These are phyloP conservation scores for Lordiphosa stackelbergi DNA, from an alignment of 1,140 invertebrate species.

Conservation along the genomic window DNA sequence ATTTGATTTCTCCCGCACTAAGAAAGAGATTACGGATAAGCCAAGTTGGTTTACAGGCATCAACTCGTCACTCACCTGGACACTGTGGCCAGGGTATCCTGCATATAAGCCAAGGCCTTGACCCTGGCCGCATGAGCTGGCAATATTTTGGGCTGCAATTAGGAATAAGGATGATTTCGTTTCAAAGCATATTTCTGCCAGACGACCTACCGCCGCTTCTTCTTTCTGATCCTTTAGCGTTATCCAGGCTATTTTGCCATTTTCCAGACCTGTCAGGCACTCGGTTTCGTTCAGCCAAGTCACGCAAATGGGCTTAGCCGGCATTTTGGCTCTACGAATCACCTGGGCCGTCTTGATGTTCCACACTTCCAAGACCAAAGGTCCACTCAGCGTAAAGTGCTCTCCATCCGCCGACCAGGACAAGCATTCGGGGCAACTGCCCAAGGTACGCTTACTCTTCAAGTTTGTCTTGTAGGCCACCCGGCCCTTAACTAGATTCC, in stretches of 20 bases:
- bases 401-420: slow-evolving; percentile 84
- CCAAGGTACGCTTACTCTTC: slow-evolving; percentile 80
- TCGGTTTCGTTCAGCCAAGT: slow-evolving; percentile 81
- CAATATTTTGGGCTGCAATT: slow-evolving; percentile 55
- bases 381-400: slow-evolving; percentile 85
- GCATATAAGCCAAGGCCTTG: slow-evolving; percentile 81
- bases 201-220: slow-evolving; percentile 54
- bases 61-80: slow-evolving; percentile 42
- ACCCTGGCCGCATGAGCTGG: slow-evolving; percentile 83
- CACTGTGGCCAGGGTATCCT: slow-evolving; percentile 67
- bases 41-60: background rate
- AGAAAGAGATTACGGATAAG: background rate
- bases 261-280: slow-evolving; percentile 84
- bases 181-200: background rate
- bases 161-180: background rate
- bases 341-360: slow-evolving; percentile 85
- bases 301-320: slow-evolving; percentile 82
- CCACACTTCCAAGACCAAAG: slow-evolving; percentile 86
- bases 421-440: slow-evolving; percentile 79
- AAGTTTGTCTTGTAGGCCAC: slow-evolving; percentile 90
- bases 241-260: slow-evolving; percentile 83
- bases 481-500: slow-evolving; percentile 95
- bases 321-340: slow-evolving; percentile 80
- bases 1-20: slow-evolving; percentile 87
- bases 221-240: slow-evolving; percentile 73